phyloP scores from a whole-genome alignment of 1,140 invertebrate species.

The Drosophila suzukii region DNA sequence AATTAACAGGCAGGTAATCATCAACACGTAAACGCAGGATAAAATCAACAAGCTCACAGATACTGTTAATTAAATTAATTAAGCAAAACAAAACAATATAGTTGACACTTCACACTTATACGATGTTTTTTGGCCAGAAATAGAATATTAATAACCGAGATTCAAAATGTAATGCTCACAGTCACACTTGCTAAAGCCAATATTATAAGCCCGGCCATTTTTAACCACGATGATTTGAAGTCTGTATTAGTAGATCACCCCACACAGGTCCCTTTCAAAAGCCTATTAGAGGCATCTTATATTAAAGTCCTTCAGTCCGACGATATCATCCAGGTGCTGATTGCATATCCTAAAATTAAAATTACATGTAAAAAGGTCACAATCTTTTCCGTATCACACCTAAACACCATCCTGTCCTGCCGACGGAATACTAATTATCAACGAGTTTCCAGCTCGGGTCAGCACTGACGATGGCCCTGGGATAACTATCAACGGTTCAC shows the following conservation, averaged over 20 bases:
- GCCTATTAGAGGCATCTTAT: constrained; percentile 10
- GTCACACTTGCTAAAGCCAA: background rate
- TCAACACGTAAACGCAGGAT: too few species aligned
- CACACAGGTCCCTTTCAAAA: too few species aligned
- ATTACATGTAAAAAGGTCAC: constrained; percentile 34
- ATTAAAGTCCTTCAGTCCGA: constrained; percentile 33
- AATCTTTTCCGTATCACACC: constrained; percentile 27
- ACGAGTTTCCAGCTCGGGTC: constrained; percentile 10
- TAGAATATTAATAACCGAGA: too few species aligned
- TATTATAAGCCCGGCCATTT: background rate
- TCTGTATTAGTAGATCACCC: background rate
- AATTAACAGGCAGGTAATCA: too few species aligned
- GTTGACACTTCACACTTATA: too few species aligned
- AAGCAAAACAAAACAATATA: too few species aligned
- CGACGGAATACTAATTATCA: constrained; percentile 13
- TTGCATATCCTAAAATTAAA: too few species aligned
- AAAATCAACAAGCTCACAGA: too few species aligned
- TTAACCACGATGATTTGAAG: background rate
- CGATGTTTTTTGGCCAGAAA: too few species aligned
- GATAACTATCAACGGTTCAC: constrained; percentile 3
- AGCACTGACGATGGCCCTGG: constrained; percentile 17
- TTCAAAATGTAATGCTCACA: background rate
- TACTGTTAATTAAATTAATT: too few species aligned
- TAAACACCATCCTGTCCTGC: constrained; percentile 22
- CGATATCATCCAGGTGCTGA: constrained; percentile 8